Evolutionary conservation across 2,113 vertebrate species (phyloP), one percentile per base, ranked within the genome.

Genomic region (Emberiza fucata): DNA sequence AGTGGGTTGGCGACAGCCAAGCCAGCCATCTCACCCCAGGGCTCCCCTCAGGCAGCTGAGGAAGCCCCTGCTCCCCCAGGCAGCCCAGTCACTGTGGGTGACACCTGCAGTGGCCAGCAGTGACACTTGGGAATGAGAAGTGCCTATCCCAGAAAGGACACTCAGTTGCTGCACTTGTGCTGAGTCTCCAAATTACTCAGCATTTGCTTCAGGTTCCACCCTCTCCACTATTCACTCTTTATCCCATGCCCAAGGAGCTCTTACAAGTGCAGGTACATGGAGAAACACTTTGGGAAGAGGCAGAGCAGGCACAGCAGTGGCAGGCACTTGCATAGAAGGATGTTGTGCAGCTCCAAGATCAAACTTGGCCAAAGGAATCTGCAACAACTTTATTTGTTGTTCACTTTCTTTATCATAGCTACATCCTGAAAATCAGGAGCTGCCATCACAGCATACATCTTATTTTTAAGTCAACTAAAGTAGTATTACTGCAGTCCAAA

Each of bases 1-100:
- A 7, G 63, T 2, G 6, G 37, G 35, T 0, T 76, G 53, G 71
- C n/a, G 80, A 71, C 35, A 88, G 66, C 33, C 0, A 0, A 42
- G 40, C 14, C 2, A 6, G 20, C 8, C 66, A 64, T 25, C 51
- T 79, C 9, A 2, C 6, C 23, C 18, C 18, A 14, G 78, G 60
- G 75, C 47, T 86, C 39, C 37, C 31, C 47, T 45, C 66, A 8
- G 9, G 37, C 64, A 77, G 39, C 23, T 4, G 1, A 72, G 39
- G 35, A 86, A 35, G 12, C 45, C 28, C 42, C 5, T 2, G 8
- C 64, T 48, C 27, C 47, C 56, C 69, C 54, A 35, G 37, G 24
- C 73, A 73, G 77, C 64, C 71, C 9, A 8, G 35, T 15, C 15
- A 7, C 57, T 2, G 6, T 10, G 33, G 48, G 23, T 68, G 71